Conservation (phyloP, 2,113 vertebrate genomes). For the Platichthys flesus region DNA sequence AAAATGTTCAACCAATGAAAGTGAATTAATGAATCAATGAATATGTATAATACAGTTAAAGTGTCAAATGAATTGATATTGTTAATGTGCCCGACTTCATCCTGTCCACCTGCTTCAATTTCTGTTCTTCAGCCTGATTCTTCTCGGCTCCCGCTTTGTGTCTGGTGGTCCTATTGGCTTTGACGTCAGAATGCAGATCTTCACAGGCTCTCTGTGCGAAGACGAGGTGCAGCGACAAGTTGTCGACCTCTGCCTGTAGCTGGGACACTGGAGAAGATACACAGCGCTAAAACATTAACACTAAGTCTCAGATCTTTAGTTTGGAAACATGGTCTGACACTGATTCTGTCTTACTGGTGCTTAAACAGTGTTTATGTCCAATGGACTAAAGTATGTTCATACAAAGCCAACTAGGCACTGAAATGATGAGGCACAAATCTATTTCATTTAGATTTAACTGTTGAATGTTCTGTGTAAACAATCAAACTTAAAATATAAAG, state of each 20-base stretch:
- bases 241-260: constrained; percentile 85
- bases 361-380: background rate
- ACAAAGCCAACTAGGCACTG: too few relatives aligned
- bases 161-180: constrained; percentile 80
- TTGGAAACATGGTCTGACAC: background rate
- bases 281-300: background rate
- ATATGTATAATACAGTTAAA: background rate
- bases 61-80: background rate
- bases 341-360: background rate
- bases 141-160: constrained; percentile 84
- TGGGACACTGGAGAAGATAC: constrained; percentile 79
- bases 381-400: background rate
- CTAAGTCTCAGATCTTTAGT: background rate
- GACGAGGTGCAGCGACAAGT: constrained; percentile 79
- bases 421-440: too few relatives aligned
- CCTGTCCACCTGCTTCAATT: constrained; percentile 85
- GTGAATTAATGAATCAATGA: background rate
- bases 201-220: constrained; percentile 84
- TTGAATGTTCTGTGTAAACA: too few relatives aligned
- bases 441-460: too few relatives aligned
- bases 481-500: too few relatives aligned
- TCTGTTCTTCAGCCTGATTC: constrained; percentile 84
- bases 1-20: background rate
- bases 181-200: constrained; percentile 82
- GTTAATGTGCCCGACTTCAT: background rate